Evolutionary conservation across 2,888 invertebrate species (phyloP).

Genomic region (Conops quadrifasciatus): DNA sequence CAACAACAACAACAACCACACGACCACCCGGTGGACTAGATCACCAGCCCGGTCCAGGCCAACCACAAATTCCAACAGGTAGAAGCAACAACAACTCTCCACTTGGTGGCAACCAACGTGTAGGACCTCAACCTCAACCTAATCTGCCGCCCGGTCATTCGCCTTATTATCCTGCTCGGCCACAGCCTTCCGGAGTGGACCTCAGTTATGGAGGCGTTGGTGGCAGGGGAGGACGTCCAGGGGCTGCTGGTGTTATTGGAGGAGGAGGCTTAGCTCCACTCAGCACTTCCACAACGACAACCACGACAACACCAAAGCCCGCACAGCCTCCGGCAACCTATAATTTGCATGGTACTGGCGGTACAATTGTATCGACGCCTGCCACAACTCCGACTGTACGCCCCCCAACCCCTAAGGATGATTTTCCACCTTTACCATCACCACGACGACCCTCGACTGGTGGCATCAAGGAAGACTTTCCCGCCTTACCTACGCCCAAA

Average conservation of each 20-base stretch:
- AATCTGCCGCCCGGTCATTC: constrained; percentile 53
- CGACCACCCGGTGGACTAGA: constrained; percentile 30
- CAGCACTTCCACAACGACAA: constrained; percentile 45
- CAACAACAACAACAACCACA: constrained; percentile 33
- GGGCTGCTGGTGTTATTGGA: constrained; percentile 43
- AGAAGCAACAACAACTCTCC: background rate
- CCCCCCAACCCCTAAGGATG: constrained; percentile 42
- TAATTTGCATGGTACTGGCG: background rate
- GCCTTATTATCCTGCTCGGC: constrained; percentile 53
- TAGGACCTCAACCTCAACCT: constrained; percentile 44
- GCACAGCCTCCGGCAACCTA: constrained; percentile 30
- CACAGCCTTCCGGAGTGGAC: constrained; percentile 59
- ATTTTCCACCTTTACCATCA: constrained; percentile 46
- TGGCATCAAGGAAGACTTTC: constrained; percentile 56
- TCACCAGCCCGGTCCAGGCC: constrained; percentile 20
- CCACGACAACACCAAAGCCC: constrained; percentile 49
- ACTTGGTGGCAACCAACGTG: constrained; percentile 26
- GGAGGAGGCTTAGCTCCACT: constrained; percentile 51
- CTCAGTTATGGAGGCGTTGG: constrained; percentile 56
- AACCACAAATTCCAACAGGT: constrained; percentile 8
- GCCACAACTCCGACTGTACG: constrained; percentile 38
- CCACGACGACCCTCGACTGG: constrained; percentile 47
- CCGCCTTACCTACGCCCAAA: constrained; percentile 54
- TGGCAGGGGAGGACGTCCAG: constrained; percentile 39
- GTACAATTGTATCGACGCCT: constrained; percentile 19